Evolutionary conservation across 2,797 vertebrate species (phyloP).

Genomic region (Alcedo quadribrachys): DNA sequence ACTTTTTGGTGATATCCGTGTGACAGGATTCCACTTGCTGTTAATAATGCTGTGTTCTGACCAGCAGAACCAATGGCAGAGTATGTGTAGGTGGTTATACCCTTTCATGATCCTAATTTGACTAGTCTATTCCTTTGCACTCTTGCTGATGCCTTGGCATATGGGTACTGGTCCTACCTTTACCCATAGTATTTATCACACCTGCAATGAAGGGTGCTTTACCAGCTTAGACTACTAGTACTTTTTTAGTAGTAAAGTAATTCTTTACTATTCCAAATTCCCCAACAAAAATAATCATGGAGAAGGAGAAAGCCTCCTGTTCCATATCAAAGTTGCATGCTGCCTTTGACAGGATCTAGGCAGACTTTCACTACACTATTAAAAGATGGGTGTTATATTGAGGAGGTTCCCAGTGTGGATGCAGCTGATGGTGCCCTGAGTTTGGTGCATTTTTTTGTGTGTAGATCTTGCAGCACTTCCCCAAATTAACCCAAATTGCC

Average conservation of each 20-base stretch:
- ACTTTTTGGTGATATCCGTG: fast-evolving
- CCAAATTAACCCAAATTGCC: background rate
- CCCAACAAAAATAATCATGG: background rate
- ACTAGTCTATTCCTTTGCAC: background rate
- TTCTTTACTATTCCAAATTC: fast-evolving
- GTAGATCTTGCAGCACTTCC: background rate
- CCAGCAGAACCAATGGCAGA: background rate
- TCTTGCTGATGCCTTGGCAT: background rate
- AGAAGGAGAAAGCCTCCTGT: background rate
- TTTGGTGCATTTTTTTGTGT: background rate
- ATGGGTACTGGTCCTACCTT: fast-evolving
- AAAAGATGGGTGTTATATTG: background rate
- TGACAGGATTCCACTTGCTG: background rate
- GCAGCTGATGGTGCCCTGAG: background rate
- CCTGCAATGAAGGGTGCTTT: background rate
- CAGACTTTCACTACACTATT: background rate
- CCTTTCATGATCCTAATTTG: background rate
- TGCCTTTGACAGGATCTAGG: background rate
- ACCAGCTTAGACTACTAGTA: background rate
- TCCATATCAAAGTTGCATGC: background rate
- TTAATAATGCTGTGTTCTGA: background rate
- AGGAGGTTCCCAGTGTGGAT: background rate
- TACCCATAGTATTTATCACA: fast-evolving
- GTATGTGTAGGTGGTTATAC: background rate
- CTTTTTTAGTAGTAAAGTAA: background rate